Conservation (phyloP, 2,113 vertebrate species). For the Piprites chloris region DNA sequence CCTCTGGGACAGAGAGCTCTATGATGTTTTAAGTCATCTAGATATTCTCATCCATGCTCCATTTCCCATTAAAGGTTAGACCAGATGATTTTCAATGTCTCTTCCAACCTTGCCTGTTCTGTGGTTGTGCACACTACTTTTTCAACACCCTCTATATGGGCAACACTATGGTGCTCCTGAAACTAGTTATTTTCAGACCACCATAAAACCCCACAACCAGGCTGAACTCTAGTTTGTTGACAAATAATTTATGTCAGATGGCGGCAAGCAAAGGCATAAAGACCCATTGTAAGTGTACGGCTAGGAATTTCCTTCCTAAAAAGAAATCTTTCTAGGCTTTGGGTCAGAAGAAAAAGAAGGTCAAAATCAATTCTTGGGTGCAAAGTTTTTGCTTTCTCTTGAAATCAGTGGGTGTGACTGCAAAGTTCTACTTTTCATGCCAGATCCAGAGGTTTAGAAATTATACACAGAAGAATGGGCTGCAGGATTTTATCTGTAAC, state of each 20-base stretch:
- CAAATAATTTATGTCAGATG: not conserved
- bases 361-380: not conserved
- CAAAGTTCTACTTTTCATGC: not conserved
- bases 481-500: not conserved
- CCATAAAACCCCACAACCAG: not conserved
- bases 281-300: fast-evolving
- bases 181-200: not conserved
- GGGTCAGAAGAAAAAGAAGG: not conserved
- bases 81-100: not conserved
- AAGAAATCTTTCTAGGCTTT: not conserved
- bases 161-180: not conserved
- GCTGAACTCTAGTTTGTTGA: not conserved
- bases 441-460: not conserved
- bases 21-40: not conserved
- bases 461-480: not conserved
- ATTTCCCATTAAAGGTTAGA: not conserved
- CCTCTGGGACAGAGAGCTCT: not conserved
- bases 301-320: not conserved
- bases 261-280: not conserved
- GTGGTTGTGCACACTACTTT: not conserved
- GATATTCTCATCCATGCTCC: not conserved
- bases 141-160: not conserved
- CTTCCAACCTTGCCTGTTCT: not conserved
- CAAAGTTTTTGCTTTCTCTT: not conserved
- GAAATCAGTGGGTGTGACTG: not conserved